Base-by-base conservation (phyloP, 2,113 vertebrate genomes). In the Grammatotria lemairii region DNA sequence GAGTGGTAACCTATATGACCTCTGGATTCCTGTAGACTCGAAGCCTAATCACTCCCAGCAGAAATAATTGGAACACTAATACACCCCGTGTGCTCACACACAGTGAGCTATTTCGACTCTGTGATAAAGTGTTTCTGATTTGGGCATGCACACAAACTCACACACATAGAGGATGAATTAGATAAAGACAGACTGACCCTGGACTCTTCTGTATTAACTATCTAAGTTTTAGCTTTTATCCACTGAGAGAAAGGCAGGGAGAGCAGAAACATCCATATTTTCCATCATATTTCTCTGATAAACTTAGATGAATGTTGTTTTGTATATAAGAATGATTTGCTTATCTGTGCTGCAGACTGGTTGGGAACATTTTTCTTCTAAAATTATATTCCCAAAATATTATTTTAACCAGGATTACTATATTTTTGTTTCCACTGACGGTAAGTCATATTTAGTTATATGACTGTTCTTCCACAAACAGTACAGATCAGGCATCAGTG, bases 11-110 rank as follows among this genome's bases (percentile, higher is more conserved):
- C 90, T 91, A 13, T 86, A 17, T 91, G 89, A 96, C 94, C 91
- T 47, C 70, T 70, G 16, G 91, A 94, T 94, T 93, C 93, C 90
- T 92, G 88, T 90, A 90, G 90, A 81, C 88, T 63, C 40, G 91
- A 60, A 93, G 92, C 82, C 89, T 93, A 94, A 94, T 94, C 86
- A 94, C 83, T 95, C 92, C 88, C 92, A 94, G 94, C 87, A 91
- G 89, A 95, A 94, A 94, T 93, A 94, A 95, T 92, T 94, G 87
- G 51, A 88, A 86, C 17, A 87, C 85, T 92, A 92, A 95, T 93
- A 90, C 90, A 83, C 81, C 35, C 83, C 4, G 19, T 16, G 40
- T 80, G 57, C 38, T n/a, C 81, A 31, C 53, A 35, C 54, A 60
- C 79, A 84, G 85, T 68, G 68, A 87, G 80, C 23, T 70, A 26